These are phyloP conservation scores for Andrena fulva DNA, from an alignment of 2,888 invertebrate species.

Conservation along the genomic window DNA sequence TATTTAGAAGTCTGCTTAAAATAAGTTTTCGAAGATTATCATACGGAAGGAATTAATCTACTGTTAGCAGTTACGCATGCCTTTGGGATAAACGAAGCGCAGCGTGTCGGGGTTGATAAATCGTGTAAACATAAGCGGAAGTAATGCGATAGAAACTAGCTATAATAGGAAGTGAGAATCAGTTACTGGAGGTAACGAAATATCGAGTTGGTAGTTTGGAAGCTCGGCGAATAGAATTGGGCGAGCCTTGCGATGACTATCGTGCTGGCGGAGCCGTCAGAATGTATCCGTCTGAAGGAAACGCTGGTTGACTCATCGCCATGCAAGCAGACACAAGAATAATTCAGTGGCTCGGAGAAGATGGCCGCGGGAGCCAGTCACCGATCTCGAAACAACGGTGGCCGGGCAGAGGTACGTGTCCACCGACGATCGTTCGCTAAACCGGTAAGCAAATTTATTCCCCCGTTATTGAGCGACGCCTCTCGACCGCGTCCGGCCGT, in stretches of 20 bases:
- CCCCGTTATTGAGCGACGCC: slow-evolving; percentile 70
- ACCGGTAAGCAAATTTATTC: slow-evolving; percentile 82
- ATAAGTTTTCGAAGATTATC: neutral
- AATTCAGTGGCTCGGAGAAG: slow-evolving; percentile 51
- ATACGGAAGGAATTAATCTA: no score
- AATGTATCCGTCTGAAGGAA: slow-evolving; percentile 20
- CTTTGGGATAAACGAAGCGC: no score
- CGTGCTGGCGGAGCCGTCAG: neutral
- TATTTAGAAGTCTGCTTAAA: neutral
- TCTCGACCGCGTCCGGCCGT: slow-evolving; percentile 80
- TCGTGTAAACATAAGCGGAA: neutral
- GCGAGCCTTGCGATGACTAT: neutral
- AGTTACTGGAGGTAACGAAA: neutral
- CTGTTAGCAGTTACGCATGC: no score
- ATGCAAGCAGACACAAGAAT: slow-evolving; percentile 35
- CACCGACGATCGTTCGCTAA: slow-evolving; percentile 68
- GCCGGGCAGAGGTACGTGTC: slow-evolving; percentile 50
- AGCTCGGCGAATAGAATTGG: neutral
- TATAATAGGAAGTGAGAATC: neutral
- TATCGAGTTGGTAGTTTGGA: neutral
- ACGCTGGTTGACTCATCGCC: slow-evolving; percentile 34
- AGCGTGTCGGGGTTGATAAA: neutral
- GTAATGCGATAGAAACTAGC: neutral
- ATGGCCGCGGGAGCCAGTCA: slow-evolving; percentile 42
- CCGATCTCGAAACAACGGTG: slow-evolving; percentile 45